phyloP scores from a whole-genome alignment of 1,140 invertebrate species.

The Drosophila prosaltans region DNA sequence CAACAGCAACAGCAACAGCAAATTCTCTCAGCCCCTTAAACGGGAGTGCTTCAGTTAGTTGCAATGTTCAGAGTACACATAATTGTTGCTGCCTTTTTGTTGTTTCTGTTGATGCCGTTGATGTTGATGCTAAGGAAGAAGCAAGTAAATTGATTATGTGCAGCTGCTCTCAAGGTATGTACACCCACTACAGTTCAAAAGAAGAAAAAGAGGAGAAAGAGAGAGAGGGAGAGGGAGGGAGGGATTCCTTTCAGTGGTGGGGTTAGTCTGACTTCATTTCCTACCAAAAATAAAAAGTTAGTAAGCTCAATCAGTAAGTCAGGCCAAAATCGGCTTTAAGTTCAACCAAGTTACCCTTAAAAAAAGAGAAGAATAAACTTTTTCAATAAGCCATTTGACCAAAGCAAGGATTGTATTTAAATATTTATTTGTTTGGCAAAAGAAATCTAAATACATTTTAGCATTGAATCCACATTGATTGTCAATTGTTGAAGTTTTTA shows the following conservation, averaged over 20 bases:
- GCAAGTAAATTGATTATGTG: slow-evolving; percentile 72
- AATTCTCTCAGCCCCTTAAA: slow-evolving; percentile 19
- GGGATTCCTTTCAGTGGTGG: background rate
- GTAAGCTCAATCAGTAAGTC: slow-evolving; percentile 1
- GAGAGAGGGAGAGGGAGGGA: background rate
- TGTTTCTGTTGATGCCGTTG: slow-evolving; percentile 21
- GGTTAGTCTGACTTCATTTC: background rate
- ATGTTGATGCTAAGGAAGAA: slow-evolving; percentile 36
- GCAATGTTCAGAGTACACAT: slow-evolving; percentile 44
- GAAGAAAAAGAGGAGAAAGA: background rate
- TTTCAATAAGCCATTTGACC: background rate
- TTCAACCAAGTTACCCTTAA: background rate
- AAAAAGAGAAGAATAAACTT: background rate
- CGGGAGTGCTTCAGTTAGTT: slow-evolving; percentile 13
- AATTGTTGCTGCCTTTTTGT: slow-evolving; percentile 37
- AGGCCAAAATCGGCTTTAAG: background rate
- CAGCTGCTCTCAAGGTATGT: slow-evolving; percentile 34
- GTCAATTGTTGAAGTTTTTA: too few relatives aligned
- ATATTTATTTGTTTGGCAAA: background rate
- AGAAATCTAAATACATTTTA: too few relatives aligned
- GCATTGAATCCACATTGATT: too few relatives aligned
- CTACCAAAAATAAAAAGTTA: background rate
- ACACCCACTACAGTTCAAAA: background rate
- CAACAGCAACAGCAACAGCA: too few relatives aligned
- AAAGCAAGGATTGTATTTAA: background rate